Evolutionary conservation across 2,113 vertebrate genomes (phyloP).

Genomic region (Elanus axillaris): DNA sequence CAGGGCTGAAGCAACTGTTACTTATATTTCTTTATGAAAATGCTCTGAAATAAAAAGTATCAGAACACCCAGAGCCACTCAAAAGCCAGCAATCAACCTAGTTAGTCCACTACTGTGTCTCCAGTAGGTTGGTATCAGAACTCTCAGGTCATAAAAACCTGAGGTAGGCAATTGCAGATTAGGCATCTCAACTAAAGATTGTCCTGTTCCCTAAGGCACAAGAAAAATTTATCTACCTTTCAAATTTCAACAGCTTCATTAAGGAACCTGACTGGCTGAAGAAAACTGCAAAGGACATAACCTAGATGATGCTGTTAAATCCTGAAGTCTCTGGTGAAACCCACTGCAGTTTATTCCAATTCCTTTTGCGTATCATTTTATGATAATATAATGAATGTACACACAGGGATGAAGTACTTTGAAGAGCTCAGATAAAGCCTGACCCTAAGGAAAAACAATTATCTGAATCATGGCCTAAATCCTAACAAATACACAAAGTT

Average conservation of each 20-base stretch:
- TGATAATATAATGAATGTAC: not conserved
- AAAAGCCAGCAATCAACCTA: not conserved
- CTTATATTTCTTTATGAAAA: not conserved
- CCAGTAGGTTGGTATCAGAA: not conserved
- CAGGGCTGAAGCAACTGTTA: not conserved
- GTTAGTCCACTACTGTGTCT: not conserved
- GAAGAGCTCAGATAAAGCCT: not conserved
- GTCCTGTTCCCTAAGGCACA: not conserved
- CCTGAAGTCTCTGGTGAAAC: not conserved
- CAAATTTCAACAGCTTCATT: not conserved
- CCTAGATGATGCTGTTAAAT: not conserved
- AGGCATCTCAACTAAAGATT: not conserved
- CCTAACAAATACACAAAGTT: constrained; percentile 1
- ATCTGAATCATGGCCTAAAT: constrained; percentile 16
- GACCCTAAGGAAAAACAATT: constrained; percentile 23
- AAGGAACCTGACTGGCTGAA: not conserved
- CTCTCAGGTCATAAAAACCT: not conserved
- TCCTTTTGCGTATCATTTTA: not conserved
- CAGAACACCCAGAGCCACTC: not conserved
- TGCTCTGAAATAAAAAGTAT: not conserved
- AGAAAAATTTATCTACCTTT: not conserved
- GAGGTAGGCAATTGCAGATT: not conserved
- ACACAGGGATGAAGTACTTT: not conserved
- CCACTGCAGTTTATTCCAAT: not conserved
- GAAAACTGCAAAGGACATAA: not conserved